These are phyloP conservation scores for Portevinia maculata DNA, from an alignment of 2,888 invertebrate genomes.

Conservation along the genomic window DNA sequence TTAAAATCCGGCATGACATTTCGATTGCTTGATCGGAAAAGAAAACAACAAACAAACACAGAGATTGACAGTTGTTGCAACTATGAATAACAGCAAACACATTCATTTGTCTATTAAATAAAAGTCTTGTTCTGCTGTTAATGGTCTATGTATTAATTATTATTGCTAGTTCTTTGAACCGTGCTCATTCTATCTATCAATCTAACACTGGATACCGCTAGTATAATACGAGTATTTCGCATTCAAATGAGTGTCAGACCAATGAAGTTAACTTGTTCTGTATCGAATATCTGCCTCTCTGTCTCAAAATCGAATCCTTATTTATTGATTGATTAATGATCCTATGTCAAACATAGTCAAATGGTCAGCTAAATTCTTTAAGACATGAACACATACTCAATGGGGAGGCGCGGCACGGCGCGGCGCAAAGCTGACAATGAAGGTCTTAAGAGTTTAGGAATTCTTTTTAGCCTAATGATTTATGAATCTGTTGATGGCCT, in stretches of 20 bases:
- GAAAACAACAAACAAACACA: no score
- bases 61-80: not conserved
- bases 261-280: slow-evolving; percentile 39
- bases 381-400: slow-evolving; percentile 9
- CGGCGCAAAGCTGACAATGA: not conserved
- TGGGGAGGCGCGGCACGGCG: not conserved
- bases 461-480: slow-evolving; percentile 61
- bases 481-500: slow-evolving; percentile 64
- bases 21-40: not conserved
- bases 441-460: slow-evolving; percentile 17
- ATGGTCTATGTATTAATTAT: slow-evolving; percentile 59
- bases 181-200: slow-evolving; percentile 55
- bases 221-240: slow-evolving; percentile 36
- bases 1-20: slow-evolving; percentile 12
- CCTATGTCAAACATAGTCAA: slow-evolving; percentile 58
- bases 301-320: slow-evolving; percentile 19
- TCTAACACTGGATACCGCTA: slow-evolving; percentile 55
- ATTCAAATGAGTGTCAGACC: not conserved
- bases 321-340: slow-evolving; percentile 70
- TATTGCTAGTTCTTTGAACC: slow-evolving; percentile 43
- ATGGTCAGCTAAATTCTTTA: slow-evolving; percentile 52
- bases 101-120: not conserved
- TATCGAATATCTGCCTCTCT: not conserved
- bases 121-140: slow-evolving; percentile 7
- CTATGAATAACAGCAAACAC: not conserved